Percentiles rank a stretch among this genome's conserved stretches.
Conservation (phyloP, 2,797 vertebrate genomes). For the Morelia viridis region DNA sequence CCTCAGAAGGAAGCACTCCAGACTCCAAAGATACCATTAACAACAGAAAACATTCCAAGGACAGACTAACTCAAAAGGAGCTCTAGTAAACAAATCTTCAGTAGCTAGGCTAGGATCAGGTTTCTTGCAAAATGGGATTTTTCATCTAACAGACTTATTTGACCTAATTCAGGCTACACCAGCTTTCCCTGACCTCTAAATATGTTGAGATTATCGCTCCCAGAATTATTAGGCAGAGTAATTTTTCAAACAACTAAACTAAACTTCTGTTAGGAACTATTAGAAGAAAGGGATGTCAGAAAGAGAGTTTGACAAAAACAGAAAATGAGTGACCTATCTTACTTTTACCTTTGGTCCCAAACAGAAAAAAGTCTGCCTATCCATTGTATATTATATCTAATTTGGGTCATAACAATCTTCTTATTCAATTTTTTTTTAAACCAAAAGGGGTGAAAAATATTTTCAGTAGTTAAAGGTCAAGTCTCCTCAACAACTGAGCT, state of each 20-base stretch:
- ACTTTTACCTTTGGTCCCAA: neutral
- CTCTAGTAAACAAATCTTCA: neutral
- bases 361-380: neutral
- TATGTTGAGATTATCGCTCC: neutral
- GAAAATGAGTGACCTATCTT: neutral
- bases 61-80: neutral
- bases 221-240: neutral
- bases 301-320: neutral
- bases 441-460: neutral
- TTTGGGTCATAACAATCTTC: neutral
- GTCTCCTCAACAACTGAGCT: neutral
- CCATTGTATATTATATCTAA: neutral
- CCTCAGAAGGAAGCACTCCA: neutral
- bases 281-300: neutral
- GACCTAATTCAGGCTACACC: neutral
- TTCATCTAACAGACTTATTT: neutral
- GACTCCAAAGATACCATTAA: too few relatives aligned
- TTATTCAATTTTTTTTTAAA: neutral
- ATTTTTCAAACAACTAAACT: neutral
- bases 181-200: neutral
- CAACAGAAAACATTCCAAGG: neutral
- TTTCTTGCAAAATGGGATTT: neutral
- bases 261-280: neutral
- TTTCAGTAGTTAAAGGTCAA: neutral
- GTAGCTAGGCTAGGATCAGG: neutral